A percentile compares a stretch with the other conserved stretches of the same genome.
Conservation (phyloP, 2,113 vertebrate species). For the Hydrolagus affinis region DNA sequence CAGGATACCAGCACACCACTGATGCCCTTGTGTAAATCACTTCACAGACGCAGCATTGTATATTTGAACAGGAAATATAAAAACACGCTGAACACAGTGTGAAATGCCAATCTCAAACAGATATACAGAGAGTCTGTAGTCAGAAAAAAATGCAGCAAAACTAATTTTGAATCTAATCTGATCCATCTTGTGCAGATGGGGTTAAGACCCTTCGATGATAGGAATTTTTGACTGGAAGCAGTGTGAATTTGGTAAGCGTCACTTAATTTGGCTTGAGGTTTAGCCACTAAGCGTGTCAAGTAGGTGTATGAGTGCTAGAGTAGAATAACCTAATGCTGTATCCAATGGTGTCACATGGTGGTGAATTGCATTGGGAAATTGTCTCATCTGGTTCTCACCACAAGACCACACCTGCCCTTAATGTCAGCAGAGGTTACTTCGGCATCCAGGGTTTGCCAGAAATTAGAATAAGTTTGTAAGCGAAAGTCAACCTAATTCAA, state of each 20-base stretch:
- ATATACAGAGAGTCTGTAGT: background rate
- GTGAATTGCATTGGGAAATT: background rate
- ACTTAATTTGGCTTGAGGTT: too few species aligned
- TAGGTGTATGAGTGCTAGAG: background rate
- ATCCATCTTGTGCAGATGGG: too few species aligned
- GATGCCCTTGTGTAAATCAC: background rate
- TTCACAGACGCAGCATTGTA: background rate
- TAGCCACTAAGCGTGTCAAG: too few species aligned
- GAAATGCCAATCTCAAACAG: background rate
- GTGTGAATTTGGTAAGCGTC: background rate
- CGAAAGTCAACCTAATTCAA: too few species aligned
- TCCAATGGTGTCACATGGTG: too few species aligned
- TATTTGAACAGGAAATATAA: background rate
- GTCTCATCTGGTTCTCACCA: background rate
- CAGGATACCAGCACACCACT: background rate
- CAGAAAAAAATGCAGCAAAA: background rate
- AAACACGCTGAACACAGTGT: background rate
- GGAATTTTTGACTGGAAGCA: background rate
- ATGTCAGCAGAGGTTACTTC: background rate
- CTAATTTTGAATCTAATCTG: background rate
- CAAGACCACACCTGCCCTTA: background rate
- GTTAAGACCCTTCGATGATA: background rate
- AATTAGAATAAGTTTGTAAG: too few species aligned
- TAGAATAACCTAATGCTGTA: background rate
- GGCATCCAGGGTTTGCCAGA: background rate